Conservation (phyloP, 2,797 vertebrate genomes). For the Cyclopterus lumpus region DNA sequence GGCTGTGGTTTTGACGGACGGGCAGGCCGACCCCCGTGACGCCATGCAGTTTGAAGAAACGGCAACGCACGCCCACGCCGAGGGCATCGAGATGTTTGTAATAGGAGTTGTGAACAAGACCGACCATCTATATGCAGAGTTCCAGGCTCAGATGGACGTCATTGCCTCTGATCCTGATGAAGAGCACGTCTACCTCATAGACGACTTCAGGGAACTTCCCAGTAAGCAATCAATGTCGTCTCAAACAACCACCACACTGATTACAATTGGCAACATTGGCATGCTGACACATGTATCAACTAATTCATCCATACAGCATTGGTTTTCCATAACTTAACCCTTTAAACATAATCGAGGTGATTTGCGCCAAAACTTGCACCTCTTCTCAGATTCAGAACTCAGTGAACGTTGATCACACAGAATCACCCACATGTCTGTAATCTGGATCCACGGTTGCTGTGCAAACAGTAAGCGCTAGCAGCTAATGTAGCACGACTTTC, state of each 20-base stretch:
- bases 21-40: slow-evolving; percentile 85
- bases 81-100: slow-evolving; percentile 85
- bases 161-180: slow-evolving; percentile 87
- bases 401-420: background rate
- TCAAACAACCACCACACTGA: background rate
- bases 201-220: slow-evolving; percentile 82
- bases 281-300: background rate
- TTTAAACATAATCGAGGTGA: background rate
- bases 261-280: too few relatives aligned
- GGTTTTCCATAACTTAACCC: background rate
- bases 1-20: slow-evolving; percentile 87
- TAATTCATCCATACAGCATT: background rate
- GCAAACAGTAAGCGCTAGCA: too few relatives aligned
- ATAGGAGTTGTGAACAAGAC: slow-evolving; percentile 85
- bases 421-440: background rate
- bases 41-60: slow-evolving; percentile 70
- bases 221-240: slow-evolving; percentile 57
- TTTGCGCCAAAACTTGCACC: background rate
- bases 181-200: slow-evolving; percentile 86
- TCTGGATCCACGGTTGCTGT: background rate
- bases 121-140: slow-evolving; percentile 78
- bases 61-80: slow-evolving; percentile 72
- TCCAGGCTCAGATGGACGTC: slow-evolving; percentile 85
- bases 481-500: background rate
- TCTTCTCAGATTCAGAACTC: background rate